phyloP scores from a whole-genome alignment of 1,140 invertebrate genomes.

The Nylanderia fulva region DNA sequence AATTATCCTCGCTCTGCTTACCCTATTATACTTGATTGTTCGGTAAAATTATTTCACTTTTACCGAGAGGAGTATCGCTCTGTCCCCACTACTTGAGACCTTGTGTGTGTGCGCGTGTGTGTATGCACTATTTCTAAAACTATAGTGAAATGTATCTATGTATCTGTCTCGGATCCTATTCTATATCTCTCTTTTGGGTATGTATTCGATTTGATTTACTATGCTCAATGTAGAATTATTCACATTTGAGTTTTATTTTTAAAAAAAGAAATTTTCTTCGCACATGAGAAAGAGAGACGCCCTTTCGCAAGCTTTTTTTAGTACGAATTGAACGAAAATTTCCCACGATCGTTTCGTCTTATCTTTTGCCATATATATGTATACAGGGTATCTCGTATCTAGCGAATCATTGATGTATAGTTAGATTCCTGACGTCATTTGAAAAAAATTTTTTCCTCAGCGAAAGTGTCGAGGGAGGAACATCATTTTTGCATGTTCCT shows the following conservation, averaged over 20 bases:
- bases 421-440: too few species aligned
- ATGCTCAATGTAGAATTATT: neutral
- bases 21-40: neutral
- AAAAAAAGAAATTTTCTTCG: neutral
- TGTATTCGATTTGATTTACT: neutral
- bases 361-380: neutral
- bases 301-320: conserved; percentile 2
- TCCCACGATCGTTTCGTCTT: neutral
- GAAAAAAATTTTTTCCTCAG: too few species aligned
- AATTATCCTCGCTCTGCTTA: conserved; percentile 21
- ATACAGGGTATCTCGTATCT: too few species aligned
- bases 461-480: too few species aligned
- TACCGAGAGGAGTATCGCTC: neutral
- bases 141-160: neutral
- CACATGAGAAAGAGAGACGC: neutral
- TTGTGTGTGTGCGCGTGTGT: neutral
- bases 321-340: conserved; percentile 13
- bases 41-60: conserved; percentile 20
- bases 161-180: neutral
- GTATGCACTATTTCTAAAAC: neutral
- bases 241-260: neutral
- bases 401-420: too few species aligned
- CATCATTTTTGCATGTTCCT: too few species aligned
- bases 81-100: neutral
- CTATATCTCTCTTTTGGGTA: conserved; percentile 2